Conservation (phyloP, 2,797 vertebrate species). For the Sebastes minor region DNA sequence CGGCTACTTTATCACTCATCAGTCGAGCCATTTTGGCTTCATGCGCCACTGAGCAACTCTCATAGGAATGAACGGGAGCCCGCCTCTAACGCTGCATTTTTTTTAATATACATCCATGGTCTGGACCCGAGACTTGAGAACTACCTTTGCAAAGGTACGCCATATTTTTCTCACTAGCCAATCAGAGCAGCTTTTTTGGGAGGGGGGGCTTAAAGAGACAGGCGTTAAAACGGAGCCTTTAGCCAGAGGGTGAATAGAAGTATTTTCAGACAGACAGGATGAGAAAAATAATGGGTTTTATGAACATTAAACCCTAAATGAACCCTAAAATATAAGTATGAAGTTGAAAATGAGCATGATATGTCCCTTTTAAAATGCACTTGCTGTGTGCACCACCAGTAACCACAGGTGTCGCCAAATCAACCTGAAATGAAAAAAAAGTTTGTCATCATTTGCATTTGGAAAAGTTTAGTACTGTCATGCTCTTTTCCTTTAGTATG, state of each 20-base stretch:
- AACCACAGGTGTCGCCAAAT: not conserved
- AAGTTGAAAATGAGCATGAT: not conserved
- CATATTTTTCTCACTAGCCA: not conserved
- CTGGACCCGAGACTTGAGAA: too few species aligned
- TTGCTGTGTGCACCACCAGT: not conserved
- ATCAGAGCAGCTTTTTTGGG: not conserved
- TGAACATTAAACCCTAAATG: too few species aligned
- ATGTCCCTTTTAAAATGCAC: not conserved
- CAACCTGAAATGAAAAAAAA: not conserved
- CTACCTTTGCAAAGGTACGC: not conserved
- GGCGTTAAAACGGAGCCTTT: too few species aligned
- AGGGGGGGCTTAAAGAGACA: too few species aligned
- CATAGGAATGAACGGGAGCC: too few species aligned
- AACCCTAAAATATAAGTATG: too few species aligned
- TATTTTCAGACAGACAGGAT: not conserved
- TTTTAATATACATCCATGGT: not conserved
- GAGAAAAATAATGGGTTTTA: too few species aligned
- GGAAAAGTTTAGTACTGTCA: not conserved
- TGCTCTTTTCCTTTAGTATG: not conserved
- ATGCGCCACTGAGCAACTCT: too few species aligned
- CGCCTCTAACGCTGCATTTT: not conserved
- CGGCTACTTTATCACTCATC: too few species aligned
- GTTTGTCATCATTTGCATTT: not conserved
- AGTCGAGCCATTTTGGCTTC: too few species aligned
- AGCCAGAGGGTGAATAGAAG: not conserved